Evolutionary conservation across 2,888 invertebrate species (phyloP), one percentile per base, ranked within the genome.

Genomic region (Athripsodes cinereus): DNA sequence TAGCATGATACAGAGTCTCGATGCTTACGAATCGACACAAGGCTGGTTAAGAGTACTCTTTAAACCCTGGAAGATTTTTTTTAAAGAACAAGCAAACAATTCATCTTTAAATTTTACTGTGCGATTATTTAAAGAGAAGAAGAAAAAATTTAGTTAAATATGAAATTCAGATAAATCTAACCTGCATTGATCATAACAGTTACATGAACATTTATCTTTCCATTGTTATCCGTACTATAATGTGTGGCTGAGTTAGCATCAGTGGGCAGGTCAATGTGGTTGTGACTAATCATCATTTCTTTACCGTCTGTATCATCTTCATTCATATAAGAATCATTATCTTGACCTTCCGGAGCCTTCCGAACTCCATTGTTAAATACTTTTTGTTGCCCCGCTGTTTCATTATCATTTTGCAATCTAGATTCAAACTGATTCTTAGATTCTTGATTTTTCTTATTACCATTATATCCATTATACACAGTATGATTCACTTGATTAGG

Each of bases 151-250:
- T n/a, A n/a, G n/a, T n/a, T n/a, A n/a, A n/a, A n/a, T n/a, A n/a
- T n/a, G n/a, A n/a, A n/a, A n/a, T n/a, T 31, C 31, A 31, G 31
- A 31, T 31, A 11, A n/a, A 26, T 40, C 74, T 78, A 76, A 72
- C 84, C 84, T 67, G 86, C 85, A 71, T 87, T 87, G 70, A 91
- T 92, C 78, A 90, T 86, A 75, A 90, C 90, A 72, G 90, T 89
- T 72, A 90, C 90, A 81, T 88, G 89, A 73, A 89, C 90, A 81
- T 88, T 90, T 78, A 88, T 90, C 81, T 91, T 92, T 72, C 90
- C 90, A 80, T 91, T 91, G 77, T 88, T 79, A 74, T 86, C 85
- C 66, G 87, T 84, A 66, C 84, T 82, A 76, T 86, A 85, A 48
- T 70, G 67, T 61, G 81, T 78, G 56, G 78, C 75, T 44, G 75